Evolutionary conservation across 2,888 invertebrate genomes (phyloP).

Genomic region (Tenthredo livida): DNA sequence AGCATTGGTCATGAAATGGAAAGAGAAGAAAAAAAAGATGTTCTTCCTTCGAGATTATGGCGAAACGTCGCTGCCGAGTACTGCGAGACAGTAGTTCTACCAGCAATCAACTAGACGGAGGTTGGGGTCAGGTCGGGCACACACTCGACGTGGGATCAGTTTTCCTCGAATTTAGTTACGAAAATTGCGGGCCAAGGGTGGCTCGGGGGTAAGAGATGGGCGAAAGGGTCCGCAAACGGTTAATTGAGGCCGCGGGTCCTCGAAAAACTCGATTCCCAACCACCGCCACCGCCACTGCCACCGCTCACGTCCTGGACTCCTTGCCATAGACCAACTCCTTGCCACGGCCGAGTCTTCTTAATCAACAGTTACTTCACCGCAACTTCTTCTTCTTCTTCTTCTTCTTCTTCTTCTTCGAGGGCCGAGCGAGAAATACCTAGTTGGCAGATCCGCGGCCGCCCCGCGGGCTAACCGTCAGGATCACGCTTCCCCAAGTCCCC

Average conservation of each 20-base stretch:
- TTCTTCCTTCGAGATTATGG: not conserved
- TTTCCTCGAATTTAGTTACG: conserved; percentile 47
- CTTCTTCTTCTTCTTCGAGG: conserved; percentile 16
- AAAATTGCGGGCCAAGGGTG: conserved; percentile 43
- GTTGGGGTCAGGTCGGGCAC: not conserved
- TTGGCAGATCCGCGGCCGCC: conserved; percentile 36
- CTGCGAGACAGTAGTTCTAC: conserved; percentile 16
- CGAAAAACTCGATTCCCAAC: conserved; percentile 48
- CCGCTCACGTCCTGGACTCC: conserved; percentile 13
- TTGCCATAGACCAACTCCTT: not conserved
- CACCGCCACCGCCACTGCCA: not conserved
- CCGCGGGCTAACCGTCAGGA: conserved; percentile 2
- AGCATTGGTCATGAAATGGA: not conserved
- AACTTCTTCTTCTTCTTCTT: conserved; percentile 13
- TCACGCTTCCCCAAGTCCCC: not conserved
- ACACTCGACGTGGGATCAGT: conserved; percentile 48
- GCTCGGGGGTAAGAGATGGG: not conserved
- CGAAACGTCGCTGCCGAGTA: not conserved
- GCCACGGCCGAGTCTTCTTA: conserved; percentile 33
- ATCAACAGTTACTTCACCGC: conserved; percentile 51
- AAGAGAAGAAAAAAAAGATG: not conserved
- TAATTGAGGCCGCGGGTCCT: conserved; percentile 48
- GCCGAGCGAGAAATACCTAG: conserved; percentile 32
- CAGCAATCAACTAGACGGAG: conserved; percentile 35
- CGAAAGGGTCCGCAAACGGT: conserved; percentile 47